phyloP scores from a whole-genome alignment of 2,888 invertebrate species.

The Acleris laterana region DNA sequence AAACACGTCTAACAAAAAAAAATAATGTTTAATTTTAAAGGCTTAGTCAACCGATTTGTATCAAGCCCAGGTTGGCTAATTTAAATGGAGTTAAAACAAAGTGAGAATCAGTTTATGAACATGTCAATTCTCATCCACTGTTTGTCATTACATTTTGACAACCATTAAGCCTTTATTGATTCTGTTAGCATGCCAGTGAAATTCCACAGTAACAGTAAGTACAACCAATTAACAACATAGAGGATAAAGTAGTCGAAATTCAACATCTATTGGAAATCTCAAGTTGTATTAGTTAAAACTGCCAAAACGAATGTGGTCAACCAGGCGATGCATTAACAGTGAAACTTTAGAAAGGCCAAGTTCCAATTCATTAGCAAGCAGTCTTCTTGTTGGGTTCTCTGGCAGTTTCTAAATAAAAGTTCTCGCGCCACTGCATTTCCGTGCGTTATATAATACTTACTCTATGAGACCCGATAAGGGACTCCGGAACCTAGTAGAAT shows the following conservation, averaged over 20 bases:
- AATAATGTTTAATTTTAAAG: not conserved
- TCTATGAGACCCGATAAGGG: not conserved
- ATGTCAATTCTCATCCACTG: too few species aligned
- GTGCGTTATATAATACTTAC: slow-evolving; percentile 8
- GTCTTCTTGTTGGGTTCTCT: slow-evolving; percentile 38
- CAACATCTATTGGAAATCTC: not conserved
- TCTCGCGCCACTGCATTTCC: slow-evolving; percentile 18
- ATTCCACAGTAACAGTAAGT: too few species aligned
- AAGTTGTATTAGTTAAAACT: slow-evolving; percentile 25
- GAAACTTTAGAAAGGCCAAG: slow-evolving; percentile 46
- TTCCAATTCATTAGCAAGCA: slow-evolving; percentile 45
- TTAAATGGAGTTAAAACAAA: too few species aligned
- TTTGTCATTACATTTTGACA: too few species aligned
- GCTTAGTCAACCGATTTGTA: too few species aligned
- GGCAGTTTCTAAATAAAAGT: slow-evolving; percentile 38
- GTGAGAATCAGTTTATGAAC: too few species aligned
- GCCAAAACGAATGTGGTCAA: slow-evolving; percentile 44
- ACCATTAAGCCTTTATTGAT: too few species aligned
- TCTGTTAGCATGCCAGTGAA: too few species aligned
- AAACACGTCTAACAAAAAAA: not conserved
- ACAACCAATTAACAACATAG: too few species aligned
- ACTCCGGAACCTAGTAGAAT: too few species aligned
- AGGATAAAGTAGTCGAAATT: too few species aligned
- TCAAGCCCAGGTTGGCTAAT: too few species aligned
- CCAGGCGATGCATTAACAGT: slow-evolving; percentile 43